Evolutionary conservation across 1,140 invertebrate species (phyloP).

Genomic region (Tyrophagus putrescentiae): DNA sequence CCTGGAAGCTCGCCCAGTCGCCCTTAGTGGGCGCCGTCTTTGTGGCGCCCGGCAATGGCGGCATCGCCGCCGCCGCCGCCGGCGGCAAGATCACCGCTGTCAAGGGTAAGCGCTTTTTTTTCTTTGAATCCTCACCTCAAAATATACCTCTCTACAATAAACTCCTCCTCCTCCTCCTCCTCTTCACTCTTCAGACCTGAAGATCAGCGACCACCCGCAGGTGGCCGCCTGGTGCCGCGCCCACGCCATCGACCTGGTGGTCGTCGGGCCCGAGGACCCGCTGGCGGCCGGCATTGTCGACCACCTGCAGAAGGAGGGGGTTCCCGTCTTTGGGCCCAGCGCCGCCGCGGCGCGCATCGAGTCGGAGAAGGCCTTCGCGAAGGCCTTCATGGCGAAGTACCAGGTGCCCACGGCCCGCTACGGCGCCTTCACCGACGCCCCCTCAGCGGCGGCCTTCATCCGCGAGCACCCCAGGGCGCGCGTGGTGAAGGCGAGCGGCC

Average conservation of each 20-base stretch:
- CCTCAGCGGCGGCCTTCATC: conserved; percentile 48
- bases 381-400: conserved; percentile 77
- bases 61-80: no score
- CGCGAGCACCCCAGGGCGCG: conserved; percentile 41
- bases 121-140: not conserved
- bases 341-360: conserved; percentile 70
- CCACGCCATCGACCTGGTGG: conserved; percentile 57
- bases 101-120: conserved; percentile 8
- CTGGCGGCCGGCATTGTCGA: conserved; percentile 52
- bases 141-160: no score
- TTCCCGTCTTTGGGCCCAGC: conserved; percentile 71
- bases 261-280: conserved; percentile 85
- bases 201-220: conserved; percentile 35
- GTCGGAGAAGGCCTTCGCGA: conserved; percentile 80
- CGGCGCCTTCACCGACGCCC: conserved; percentile 52
- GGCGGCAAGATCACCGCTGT: not conserved
- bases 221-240: conserved; percentile 57
- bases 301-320: conserved; percentile 43
- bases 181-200: conserved; percentile 30
- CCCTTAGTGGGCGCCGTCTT: conserved; percentile 51
- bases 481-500: conserved; percentile 83
- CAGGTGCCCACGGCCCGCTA: conserved; percentile 75
- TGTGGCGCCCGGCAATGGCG: conserved; percentile 76
- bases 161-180: not conserved
- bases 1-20: conserved; percentile 76